Conservation (phyloP, 2,113 vertebrate genomes). For the Calidris pygmaea region DNA sequence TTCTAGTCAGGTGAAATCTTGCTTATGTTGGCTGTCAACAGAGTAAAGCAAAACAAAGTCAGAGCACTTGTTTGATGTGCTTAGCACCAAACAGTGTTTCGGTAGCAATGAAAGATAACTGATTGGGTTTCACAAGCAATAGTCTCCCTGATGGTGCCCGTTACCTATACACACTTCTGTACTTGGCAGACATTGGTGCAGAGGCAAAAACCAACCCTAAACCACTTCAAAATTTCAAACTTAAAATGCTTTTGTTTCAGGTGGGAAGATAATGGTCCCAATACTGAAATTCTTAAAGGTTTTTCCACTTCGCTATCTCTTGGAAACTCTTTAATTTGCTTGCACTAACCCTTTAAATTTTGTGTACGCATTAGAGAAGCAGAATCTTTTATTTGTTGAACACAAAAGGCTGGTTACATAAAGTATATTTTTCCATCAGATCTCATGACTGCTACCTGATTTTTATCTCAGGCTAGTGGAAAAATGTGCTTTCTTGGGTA, state of each 20-base stretch:
- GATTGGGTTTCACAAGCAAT: neutral
- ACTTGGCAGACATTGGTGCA: neutral
- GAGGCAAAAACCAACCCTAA: neutral
- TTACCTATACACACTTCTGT: neutral
- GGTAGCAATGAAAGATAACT: neutral
- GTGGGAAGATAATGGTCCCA: neutral
- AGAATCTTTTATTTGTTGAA: slow-evolving; percentile 9
- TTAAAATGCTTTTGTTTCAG: neutral
- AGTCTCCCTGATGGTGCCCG: neutral
- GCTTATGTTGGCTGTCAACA: neutral
- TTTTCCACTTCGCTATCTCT: neutral
- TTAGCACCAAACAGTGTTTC: neutral
- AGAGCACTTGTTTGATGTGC: neutral
- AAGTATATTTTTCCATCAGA: slow-evolving; percentile 29
- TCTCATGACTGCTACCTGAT: slow-evolving; percentile 12
- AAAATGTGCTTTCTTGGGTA: slow-evolving; percentile 54
- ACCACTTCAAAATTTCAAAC: neutral
- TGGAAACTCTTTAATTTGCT: neutral
- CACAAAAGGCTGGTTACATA: slow-evolving; percentile 25
- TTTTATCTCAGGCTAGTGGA: slow-evolving; percentile 36
- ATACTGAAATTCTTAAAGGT: neutral
- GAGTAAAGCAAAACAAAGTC: neutral
- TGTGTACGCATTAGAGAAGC: neutral
- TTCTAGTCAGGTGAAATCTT: neutral
- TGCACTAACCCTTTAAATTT: neutral